These are phyloP conservation scores for Lasioglossum vierecki DNA, from an alignment of 2,888 invertebrate genomes.

Conservation along the genomic window DNA sequence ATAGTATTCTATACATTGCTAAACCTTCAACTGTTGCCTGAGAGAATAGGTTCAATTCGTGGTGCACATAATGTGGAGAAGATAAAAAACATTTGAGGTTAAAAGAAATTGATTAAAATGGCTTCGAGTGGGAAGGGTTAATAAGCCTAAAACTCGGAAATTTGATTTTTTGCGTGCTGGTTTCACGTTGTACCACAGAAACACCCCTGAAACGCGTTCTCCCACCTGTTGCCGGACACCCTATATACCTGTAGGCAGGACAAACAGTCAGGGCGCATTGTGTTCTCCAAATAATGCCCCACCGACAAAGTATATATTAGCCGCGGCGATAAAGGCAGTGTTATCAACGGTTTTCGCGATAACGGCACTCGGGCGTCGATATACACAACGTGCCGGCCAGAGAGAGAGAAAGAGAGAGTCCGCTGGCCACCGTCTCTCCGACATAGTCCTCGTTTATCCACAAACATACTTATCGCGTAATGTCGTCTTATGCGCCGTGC, in stretches of 20 bases:
- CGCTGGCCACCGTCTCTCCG: background rate
- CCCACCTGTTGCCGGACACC: slow-evolving; percentile 11
- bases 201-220: background rate
- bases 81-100: too few relatives aligned
- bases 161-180: background rate
- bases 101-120: background rate
- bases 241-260: background rate
- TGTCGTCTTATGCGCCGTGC: slow-evolving; percentile 43
- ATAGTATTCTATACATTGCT: too few relatives aligned
- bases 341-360: slow-evolving; percentile 60
- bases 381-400: background rate
- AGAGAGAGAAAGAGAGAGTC: background rate
- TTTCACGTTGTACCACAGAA: background rate
- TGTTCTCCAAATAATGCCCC: slow-evolving; percentile 45
- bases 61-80: too few relatives aligned
- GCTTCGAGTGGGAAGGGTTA: background rate
- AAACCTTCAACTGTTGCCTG: too few relatives aligned
- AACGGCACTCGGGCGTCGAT: slow-evolving; percentile 28
- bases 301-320: slow-evolving; percentile 9
- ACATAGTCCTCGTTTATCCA: slow-evolving; percentile 29
- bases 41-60: too few relatives aligned
- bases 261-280: slow-evolving; percentile 5
- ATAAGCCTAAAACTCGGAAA: background rate
- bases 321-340: slow-evolving; percentile 17
- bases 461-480: slow-evolving; percentile 61